A percentile compares a stretch with the other conserved stretches of the same genome.
phyloP scores from a whole-genome alignment of 2,888 invertebrate species.

The Nemoura dubitans region DNA sequence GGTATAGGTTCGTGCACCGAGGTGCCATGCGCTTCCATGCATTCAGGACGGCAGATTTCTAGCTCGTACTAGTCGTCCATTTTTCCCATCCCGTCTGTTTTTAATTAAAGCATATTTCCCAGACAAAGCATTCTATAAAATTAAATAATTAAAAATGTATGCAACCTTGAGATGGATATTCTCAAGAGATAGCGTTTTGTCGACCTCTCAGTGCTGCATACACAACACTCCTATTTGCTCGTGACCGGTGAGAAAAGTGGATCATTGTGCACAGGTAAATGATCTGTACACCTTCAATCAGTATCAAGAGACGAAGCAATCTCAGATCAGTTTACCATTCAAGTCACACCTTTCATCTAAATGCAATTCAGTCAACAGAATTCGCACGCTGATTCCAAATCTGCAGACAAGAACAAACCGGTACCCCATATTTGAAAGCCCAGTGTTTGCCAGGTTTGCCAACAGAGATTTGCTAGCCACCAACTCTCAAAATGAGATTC shows the following conservation, averaged over 20 bases:
- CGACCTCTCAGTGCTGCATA: not conserved
- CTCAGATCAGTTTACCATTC: not conserved
- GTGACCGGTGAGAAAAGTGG: not conserved
- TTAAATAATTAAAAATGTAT: not conserved
- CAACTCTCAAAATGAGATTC: not conserved
- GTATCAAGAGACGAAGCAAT: not conserved
- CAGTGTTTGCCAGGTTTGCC: too few relatives aligned
- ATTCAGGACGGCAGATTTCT: not conserved
- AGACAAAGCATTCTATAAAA: slow-evolving; percentile 12
- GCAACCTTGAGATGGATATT: slow-evolving; percentile 7
- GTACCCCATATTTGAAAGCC: not conserved
- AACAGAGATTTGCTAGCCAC: not conserved
- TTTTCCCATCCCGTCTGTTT: not conserved
- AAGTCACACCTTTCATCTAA: not conserved
- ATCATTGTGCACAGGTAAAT: not conserved
- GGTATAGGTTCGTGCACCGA: not conserved
- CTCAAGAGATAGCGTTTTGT: not conserved
- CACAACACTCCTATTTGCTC: not conserved
- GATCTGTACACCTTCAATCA: not conserved
- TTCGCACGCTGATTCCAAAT: not conserved
- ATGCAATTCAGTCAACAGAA: not conserved
- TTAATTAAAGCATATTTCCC: slow-evolving; percentile 1
- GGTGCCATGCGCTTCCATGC: not conserved
- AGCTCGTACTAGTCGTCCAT: not conserved
- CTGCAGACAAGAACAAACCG: not conserved